Evolutionary conservation across 2,888 invertebrate genomes (phyloP).

Genomic region (Allophyes oxyacanthae): DNA sequence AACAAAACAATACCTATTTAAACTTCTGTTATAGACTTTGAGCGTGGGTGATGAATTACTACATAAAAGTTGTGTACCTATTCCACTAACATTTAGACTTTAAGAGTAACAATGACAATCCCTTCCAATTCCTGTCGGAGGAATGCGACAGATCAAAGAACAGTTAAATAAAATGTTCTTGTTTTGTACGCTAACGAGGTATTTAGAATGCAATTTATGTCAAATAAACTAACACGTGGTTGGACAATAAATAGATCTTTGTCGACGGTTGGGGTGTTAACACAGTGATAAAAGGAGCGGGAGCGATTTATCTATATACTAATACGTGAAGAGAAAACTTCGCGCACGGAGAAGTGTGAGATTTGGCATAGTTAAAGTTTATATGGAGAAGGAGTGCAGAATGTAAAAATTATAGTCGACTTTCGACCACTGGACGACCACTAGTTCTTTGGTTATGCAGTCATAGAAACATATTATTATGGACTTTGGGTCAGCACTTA

Average conservation of each 20-base stretch:
- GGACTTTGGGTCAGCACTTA: too few species aligned
- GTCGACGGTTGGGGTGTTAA: slow-evolving; percentile 56
- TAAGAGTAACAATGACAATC: slow-evolving; percentile 43
- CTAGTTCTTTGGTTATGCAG: too few species aligned
- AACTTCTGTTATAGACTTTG: slow-evolving; percentile 12
- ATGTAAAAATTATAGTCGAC: too few species aligned
- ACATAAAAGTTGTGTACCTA: slow-evolving; percentile 42
- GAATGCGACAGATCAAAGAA: slow-evolving; percentile 70
- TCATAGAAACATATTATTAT: too few species aligned
- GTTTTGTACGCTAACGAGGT: slow-evolving; percentile 74
- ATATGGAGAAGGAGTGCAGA: too few species aligned
- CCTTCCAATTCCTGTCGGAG: slow-evolving; percentile 29
- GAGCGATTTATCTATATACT: slow-evolving; percentile 52
- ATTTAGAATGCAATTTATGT: slow-evolving; percentile 83
- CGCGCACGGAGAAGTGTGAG: too few species aligned
- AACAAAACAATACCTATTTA: slow-evolving; percentile 29
- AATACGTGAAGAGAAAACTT: too few species aligned
- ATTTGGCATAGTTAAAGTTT: too few species aligned
- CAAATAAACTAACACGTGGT: slow-evolving; percentile 85
- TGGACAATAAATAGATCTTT: slow-evolving; percentile 83
- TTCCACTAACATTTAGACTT: slow-evolving; percentile 50
- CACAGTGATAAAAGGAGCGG: slow-evolving; percentile 45
- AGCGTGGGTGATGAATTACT: slow-evolving; percentile 22
- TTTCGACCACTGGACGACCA: too few species aligned
- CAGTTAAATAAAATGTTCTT: slow-evolving; percentile 69